Conservation (phyloP, 2,888 invertebrate genomes). For the Philereme transversata region DNA sequence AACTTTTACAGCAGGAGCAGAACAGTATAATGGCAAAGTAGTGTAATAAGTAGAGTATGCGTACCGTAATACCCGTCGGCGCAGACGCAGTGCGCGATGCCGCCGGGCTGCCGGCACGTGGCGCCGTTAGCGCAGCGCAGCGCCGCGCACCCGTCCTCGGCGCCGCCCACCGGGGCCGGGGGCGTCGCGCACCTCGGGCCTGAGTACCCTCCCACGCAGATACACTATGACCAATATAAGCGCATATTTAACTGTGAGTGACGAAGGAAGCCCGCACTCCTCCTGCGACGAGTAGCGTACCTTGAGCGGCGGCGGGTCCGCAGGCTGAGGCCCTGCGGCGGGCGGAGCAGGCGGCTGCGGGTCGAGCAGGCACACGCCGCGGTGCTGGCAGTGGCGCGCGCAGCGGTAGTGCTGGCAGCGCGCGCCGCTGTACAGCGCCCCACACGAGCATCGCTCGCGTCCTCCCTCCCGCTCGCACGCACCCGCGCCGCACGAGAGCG, state of each 20-base stretch:
- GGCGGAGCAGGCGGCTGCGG: constrained; percentile 11
- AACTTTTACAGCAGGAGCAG: too few relatives aligned
- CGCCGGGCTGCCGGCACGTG: constrained; percentile 65
- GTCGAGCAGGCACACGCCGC: constrained; percentile 48
- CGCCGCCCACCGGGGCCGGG: constrained; percentile 13
- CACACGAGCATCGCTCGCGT: constrained; percentile 71
- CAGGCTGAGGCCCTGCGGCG: not conserved
- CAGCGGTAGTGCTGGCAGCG: constrained; percentile 66
- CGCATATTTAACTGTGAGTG: too few relatives aligned
- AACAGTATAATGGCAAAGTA: too few relatives aligned
- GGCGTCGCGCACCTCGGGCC: constrained; percentile 86
- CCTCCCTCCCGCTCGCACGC: constrained; percentile 75
- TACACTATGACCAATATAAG: too few relatives aligned
- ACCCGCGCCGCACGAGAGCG: constrained; percentile 60
- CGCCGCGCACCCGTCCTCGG: constrained; percentile 58
- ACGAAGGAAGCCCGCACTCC: not conserved
- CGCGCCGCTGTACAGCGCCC: constrained; percentile 45
- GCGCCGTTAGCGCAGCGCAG: constrained; percentile 53
- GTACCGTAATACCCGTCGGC: constrained; percentile 23
- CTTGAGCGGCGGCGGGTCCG: constrained; percentile 76
- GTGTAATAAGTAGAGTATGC: not conserved
- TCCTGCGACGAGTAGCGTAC: too few relatives aligned
- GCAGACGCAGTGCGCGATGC: constrained; percentile 46
- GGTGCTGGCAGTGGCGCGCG: constrained; percentile 51
- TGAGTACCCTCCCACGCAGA: constrained; percentile 86